Evolutionary conservation across 2,888 invertebrate genomes (phyloP), one percentile per base, ranked within the genome.

Genomic region (Erebia aethiops): DNA sequence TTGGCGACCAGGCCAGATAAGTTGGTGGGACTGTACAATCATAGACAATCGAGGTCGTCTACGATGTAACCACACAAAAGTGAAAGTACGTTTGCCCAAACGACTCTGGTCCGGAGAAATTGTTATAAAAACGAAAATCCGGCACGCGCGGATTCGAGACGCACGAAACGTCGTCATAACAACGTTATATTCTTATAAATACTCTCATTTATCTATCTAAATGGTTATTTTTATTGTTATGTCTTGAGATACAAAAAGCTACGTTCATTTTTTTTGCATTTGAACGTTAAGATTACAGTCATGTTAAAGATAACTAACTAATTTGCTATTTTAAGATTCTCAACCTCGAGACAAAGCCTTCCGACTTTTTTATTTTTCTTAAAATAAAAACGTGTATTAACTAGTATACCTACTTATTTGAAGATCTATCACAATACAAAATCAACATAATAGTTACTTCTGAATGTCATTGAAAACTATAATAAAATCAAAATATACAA

Each of bases 51-150:
- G 21, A 49, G 41, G 41, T 52, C 54, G 51, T 51, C 51, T n/a
- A 16, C 41, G 9, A 62, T 21, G 8, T 13, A 21, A 21, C 49
- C 21, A 21, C 49, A 49, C 18, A 41, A 35, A 64, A 54, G 64
- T 64, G 64, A 64, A 64, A 64, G 64, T 64, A 43, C 46, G 8
- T 16, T 35, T 13, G 8, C 11, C 35, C 2, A 49, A 51, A 63
- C 62, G 14, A 21, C 21, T 21, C 21, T 21, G 21, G 51, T 51
- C 46, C 64, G 51, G 69, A 69, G 69, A 69, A 64, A 64, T 58
- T 64, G 57, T 64, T 58, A 51, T 57, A 64, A 69, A 63, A 63
- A 57, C 46, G 54, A 56, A 69, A 58, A 41, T 41, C 13, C 46
- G 63, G 51, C 63, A 69, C 63, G 69, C 62, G 62, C 52, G 14